Conservation (phyloP, 2,113 vertebrate genomes). For the Falco punctatus region DNA sequence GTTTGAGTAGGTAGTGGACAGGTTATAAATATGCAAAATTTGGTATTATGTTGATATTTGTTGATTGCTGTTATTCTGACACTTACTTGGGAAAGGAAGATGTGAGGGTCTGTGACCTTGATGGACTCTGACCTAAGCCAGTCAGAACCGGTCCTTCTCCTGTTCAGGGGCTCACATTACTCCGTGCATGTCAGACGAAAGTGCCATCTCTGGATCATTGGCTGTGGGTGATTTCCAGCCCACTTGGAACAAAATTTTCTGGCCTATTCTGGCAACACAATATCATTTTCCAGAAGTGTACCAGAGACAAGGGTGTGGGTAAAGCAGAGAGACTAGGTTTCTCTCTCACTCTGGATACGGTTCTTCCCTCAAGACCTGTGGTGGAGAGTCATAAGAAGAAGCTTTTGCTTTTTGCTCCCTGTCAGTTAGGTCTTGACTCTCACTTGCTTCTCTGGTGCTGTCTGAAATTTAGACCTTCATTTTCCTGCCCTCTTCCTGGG, state of each 20-base stretch:
- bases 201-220: not conserved
- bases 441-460: not conserved
- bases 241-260: not conserved
- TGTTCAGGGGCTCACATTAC: not conserved
- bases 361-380: not conserved
- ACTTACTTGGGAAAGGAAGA: not conserved
- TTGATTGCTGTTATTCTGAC: not conserved
- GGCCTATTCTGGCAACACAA: not conserved
- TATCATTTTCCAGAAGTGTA: not conserved
- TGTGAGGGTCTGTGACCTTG: not conserved
- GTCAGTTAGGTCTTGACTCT: not conserved
- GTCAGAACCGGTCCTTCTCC: not conserved
- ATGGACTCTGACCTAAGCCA: not conserved
- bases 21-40: slow-evolving; percentile 24
- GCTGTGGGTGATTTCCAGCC: not conserved
- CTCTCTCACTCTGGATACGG: not conserved
- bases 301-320: not conserved
- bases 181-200: not conserved
- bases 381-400: not conserved
- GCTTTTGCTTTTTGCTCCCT: not conserved
- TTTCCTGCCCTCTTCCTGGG: not conserved
- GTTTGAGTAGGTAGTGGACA: not conserved
- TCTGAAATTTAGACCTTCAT: not conserved
- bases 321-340: not conserved
- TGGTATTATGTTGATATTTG: slow-evolving; percentile 45